Conservation (phyloP, 2,888 invertebrate species). For the Nipponacmea schrenckii region DNA sequence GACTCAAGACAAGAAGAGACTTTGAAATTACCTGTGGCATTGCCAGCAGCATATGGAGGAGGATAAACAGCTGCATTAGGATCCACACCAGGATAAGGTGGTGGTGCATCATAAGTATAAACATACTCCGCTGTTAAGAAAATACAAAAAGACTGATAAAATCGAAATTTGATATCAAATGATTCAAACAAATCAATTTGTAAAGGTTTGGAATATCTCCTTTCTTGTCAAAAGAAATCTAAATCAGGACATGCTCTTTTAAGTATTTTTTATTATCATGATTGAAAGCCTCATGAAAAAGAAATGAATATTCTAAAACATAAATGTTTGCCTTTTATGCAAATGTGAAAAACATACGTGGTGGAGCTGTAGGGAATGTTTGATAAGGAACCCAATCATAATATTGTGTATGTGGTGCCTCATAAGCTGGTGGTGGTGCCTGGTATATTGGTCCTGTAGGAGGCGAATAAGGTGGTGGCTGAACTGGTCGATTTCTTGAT, state of each 20-base stretch:
- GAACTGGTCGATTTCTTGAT: conserved; percentile 75
- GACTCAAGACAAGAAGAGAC: no score
- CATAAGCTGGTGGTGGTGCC: conserved; percentile 87
- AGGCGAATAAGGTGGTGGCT: conserved; percentile 87
- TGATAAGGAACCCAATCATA: conserved; percentile 66
- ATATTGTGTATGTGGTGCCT: conserved; percentile 63
- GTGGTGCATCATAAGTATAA: conserved; percentile 89
- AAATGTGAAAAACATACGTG: conserved; percentile 59
- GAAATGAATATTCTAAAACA: no score
- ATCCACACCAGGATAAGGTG: conserved; percentile 91
- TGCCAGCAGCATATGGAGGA: conserved; percentile 28
- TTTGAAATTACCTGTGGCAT: conserved; percentile 25
- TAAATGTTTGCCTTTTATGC: no score
- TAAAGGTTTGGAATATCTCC: background rate
- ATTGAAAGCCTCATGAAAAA: no score
- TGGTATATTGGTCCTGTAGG: conserved; percentile 90
- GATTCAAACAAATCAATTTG: background rate
- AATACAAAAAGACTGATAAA: background rate
- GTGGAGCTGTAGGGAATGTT: conserved; percentile 71
- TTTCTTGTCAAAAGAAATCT: no score
- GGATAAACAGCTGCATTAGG: conserved; percentile 56
- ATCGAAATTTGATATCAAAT: background rate
- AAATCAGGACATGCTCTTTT: no score
- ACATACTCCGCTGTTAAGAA: conserved; percentile 73
- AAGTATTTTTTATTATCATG: no score